These are phyloP conservation scores for Anhinga anhinga DNA, from an alignment of 2,113 vertebrate species.

Conservation along the genomic window DNA sequence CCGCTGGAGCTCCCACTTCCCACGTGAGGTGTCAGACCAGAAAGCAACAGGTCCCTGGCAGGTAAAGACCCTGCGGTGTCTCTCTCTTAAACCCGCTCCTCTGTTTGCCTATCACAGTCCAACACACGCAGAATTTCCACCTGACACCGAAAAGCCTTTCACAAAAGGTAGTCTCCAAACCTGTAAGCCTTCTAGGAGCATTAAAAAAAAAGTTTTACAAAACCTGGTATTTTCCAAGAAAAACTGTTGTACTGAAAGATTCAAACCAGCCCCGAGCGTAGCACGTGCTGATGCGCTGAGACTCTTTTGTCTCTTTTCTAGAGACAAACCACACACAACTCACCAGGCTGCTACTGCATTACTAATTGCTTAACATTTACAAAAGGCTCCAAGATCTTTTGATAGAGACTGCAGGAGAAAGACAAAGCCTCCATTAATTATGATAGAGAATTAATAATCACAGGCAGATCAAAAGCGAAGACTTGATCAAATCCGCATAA, in stretches of 20 bases:
- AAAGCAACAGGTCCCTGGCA: not conserved
- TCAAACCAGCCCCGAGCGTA: not conserved
- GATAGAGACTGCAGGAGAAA: not conserved
- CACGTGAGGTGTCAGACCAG: not conserved
- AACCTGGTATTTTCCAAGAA: not conserved
- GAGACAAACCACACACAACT: not conserved
- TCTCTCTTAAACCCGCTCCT: not conserved
- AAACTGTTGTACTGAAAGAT: not conserved
- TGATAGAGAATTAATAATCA: not conserved
- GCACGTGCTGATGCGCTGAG: not conserved
- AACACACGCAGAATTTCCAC: not conserved
- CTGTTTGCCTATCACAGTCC: too few species aligned
- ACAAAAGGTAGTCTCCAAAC: not conserved
- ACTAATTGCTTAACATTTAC: not conserved
- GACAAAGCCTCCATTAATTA: conserved; percentile 8
- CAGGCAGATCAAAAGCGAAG: conserved; percentile 3
- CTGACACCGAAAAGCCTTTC: not conserved
- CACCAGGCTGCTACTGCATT: not conserved
- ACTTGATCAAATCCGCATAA: not conserved
- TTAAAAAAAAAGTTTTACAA: not conserved
- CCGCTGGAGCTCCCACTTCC: not conserved
- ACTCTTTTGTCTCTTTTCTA: not conserved
- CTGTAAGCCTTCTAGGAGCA: not conserved
- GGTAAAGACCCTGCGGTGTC: not conserved
- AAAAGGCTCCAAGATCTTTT: not conserved